Evolutionary conservation across 2,797 vertebrate genomes (phyloP), one percentile per base, ranked within the genome.

Genomic region (Mastacembelus armatus): DNA sequence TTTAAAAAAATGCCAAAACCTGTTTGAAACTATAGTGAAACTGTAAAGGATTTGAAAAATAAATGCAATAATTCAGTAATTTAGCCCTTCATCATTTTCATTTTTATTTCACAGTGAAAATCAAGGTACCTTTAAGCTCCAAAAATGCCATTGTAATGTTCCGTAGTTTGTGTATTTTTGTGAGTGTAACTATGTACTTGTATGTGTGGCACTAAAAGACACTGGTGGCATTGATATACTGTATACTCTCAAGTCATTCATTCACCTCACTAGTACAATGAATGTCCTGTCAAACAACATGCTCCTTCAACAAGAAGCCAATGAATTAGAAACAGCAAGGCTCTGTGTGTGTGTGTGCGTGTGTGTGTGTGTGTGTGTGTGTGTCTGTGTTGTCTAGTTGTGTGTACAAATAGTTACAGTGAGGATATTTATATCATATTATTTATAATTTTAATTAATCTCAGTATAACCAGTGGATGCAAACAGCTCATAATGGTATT

Each of bases 261-360:
- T 69, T 65, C 52, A 66, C 47, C 49, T 40, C 43, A 59, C 26
- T 58, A 49, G 51, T 61, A 68, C 42, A 83, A 67, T 72, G 66
- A 71, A 57, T 64, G 56, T 47, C 63, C 68, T 74, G 67, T 80
- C 79, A 80, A 66, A 51, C 35, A 33, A 65, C 47, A 40, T 56
- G 62, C 80, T 56, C 59, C 51, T 52, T 66, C 66, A 70, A 39
- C 73, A 24, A 32, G 33, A 33, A 58, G 45, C 48, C 12, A 4
- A 18, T 64, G 77, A 75, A 74, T 76, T 66, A 70, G 39, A 57
- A 61, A 35, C 21, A 60, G 32, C 26, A 57, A 48, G 55, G 43
- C 21, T 36, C 47, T 29, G 15, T 35, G n/a, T 71, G 44, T 49
- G 57, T 72, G 22, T 35, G 39, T 63, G 30, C 54, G 56, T 48